These are phyloP conservation scores for Lipotes vexillifer DNA, from an alignment of 2,113 vertebrate genomes.

Conservation along the genomic window DNA sequence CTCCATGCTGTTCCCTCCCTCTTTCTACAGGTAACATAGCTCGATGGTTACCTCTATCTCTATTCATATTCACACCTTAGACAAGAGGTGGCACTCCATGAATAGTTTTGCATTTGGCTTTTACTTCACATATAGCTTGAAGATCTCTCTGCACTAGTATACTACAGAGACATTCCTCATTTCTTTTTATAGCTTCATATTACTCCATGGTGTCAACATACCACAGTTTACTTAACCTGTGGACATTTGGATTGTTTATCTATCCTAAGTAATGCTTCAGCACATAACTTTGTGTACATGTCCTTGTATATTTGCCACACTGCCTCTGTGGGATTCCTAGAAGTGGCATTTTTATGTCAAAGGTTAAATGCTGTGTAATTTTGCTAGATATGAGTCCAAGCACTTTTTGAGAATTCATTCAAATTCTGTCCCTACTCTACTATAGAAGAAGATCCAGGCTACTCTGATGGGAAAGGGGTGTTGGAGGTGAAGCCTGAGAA, in stretches of 20 bases:
- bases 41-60: not conserved
- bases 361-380: not conserved
- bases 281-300: not conserved
- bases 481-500: not conserved
- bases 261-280: not conserved
- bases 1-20: not conserved
- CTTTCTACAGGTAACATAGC: not conserved
- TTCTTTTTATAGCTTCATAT: not conserved
- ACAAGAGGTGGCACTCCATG: not conserved
- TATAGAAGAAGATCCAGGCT: not conserved
- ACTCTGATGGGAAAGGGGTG: not conserved
- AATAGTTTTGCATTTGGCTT: not conserved
- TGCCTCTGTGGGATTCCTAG: not conserved
- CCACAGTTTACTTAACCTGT: not conserved
- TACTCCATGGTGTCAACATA: not conserved
- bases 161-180: not conserved
- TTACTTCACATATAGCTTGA: not conserved
- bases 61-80: not conserved
- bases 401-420: not conserved
- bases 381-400: not conserved
- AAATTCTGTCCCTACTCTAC: not conserved
- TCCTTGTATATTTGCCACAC: not conserved
- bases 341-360: not conserved
- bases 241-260: not conserved
- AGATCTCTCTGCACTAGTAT: not conserved